Conservation (phyloP, 2,888 invertebrate genomes). For the Cephus rjabovi region DNA sequence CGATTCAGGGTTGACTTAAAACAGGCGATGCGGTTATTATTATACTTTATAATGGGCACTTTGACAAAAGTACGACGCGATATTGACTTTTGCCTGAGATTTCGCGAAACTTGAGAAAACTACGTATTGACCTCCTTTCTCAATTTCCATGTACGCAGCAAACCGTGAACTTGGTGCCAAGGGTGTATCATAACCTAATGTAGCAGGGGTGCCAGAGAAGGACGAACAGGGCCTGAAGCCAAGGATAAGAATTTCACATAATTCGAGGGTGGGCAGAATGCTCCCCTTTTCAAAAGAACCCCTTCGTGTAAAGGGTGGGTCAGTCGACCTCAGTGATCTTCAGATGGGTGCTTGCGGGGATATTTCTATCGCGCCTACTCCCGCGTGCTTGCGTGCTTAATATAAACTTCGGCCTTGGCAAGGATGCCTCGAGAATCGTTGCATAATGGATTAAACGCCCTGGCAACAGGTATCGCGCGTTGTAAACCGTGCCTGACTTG, state of each 20-base stretch:
- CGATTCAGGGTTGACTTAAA: background rate
- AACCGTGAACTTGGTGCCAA: background rate
- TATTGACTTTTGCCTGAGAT: background rate
- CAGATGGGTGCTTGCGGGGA: background rate
- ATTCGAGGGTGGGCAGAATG: background rate
- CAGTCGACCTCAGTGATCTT: background rate
- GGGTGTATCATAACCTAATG: background rate
- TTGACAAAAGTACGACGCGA: no score
- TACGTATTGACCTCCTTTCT: background rate
- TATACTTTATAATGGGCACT: no score
- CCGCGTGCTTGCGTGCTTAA: background rate
- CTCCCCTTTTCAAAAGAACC: background rate
- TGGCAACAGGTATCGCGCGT: background rate
- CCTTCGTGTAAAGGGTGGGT: background rate
- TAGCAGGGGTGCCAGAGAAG: background rate
- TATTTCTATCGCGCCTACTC: background rate
- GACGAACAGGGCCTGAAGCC: background rate
- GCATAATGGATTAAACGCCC: background rate
- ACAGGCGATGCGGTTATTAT: background rate
- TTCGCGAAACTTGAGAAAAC: background rate
- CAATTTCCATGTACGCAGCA: background rate
- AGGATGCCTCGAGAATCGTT: background rate
- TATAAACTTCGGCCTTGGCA: background rate
- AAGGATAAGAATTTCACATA: background rate
- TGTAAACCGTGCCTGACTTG: background rate